phyloP scores from a whole-genome alignment of 2,888 invertebrate species.

The Macrophya annulata region DNA sequence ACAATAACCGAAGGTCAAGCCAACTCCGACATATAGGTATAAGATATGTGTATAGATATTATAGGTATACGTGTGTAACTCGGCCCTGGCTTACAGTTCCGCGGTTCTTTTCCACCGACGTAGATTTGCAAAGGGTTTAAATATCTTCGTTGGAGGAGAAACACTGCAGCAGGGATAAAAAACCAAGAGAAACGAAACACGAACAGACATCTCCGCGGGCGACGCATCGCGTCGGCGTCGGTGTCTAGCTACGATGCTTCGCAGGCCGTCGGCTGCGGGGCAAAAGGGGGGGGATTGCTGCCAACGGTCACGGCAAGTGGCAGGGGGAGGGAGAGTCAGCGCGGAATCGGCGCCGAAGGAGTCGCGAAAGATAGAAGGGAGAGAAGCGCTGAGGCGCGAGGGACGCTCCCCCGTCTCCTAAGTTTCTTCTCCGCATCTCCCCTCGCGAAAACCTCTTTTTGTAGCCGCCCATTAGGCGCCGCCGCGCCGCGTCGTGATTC shows the following conservation, averaged over 20 bases:
- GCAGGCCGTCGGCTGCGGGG: not conserved
- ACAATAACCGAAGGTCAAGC: not conserved
- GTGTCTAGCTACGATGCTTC: slow-evolving; percentile 36
- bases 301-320: slow-evolving; percentile 36
- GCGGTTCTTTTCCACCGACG: slow-evolving; percentile 61
- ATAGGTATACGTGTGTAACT: not conserved
- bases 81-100: slow-evolving; percentile 10
- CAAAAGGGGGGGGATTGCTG: not conserved
- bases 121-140: slow-evolving; percentile 61
- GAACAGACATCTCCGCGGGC: slow-evolving; percentile 54
- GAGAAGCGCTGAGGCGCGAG: slow-evolving; percentile 54
- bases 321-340: slow-evolving; percentile 54
- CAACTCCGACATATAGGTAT: not conserved
- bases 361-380: slow-evolving; percentile 37
- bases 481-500: slow-evolving; percentile 78
- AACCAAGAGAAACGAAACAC: not conserved
- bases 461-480: slow-evolving; percentile 79
- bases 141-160: slow-evolving; percentile 12
- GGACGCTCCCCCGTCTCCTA: slow-evolving; percentile 25
- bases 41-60: not conserved
- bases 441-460: slow-evolving; percentile 70
- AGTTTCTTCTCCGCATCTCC: not conserved
- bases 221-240: slow-evolving; percentile 58
- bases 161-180: not conserved
- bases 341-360: slow-evolving; percentile 55